Conservation (phyloP, 2,797 vertebrate genomes). For the Simalia tracyae region DNA sequence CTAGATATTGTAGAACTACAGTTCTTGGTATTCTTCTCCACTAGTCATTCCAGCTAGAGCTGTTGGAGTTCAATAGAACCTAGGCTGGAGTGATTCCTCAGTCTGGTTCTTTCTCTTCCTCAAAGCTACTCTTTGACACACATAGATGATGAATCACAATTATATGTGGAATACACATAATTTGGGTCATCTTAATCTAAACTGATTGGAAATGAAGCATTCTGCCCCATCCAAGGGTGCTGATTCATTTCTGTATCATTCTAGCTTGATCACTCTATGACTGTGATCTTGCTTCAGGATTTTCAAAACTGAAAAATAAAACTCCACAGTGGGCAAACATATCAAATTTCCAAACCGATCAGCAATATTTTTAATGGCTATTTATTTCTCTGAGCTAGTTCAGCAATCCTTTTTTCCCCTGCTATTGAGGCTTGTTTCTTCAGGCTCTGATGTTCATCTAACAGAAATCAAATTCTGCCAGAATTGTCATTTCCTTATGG, state of each 20-base stretch:
- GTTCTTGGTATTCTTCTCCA: neutral
- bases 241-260: neutral
- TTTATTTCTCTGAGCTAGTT: slow-evolving; percentile 14
- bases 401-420: neutral
- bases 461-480: slow-evolving; percentile 28
- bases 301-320: slow-evolving; percentile 16
- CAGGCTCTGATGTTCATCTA: slow-evolving; percentile 22
- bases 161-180: neutral
- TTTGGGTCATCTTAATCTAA: neutral
- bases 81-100: neutral
- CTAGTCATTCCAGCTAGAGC: neutral
- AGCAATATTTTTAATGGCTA: slow-evolving; percentile 17
- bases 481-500: slow-evolving; percentile 25
- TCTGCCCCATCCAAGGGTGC: neutral
- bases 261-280: neutral
- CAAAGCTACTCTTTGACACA: neutral
- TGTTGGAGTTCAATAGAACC: neutral
- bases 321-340: slow-evolving; percentile 3
- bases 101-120: neutral
- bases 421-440: neutral
- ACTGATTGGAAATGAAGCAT: neutral
- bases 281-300: neutral
- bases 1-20: neutral
- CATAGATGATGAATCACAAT: neutral
- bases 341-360: slow-evolving; percentile 8